These are phyloP conservation scores for Cyprinodon variegatus DNA, from an alignment of 2,113 vertebrate species.

Conservation along the genomic window DNA sequence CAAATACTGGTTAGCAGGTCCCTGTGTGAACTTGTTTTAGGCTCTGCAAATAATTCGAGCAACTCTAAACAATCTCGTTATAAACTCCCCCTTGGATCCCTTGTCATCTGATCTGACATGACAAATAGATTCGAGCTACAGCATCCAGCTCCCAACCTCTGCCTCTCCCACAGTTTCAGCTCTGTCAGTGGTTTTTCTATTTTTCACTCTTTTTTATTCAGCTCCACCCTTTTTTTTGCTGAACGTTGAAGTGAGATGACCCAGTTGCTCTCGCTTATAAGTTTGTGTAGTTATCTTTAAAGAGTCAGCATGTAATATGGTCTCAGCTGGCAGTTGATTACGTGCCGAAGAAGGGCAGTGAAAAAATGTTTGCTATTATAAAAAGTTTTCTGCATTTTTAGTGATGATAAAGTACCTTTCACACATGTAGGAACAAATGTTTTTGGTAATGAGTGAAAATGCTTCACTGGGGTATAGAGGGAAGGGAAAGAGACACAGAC, in stretches of 20 bases:
- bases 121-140: conserved; percentile 65
- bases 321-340: conserved; percentile 38
- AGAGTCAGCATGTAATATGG: conserved; percentile 23
- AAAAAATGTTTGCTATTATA: conserved; percentile 39
- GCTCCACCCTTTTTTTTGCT: neutral
- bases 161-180: conserved; percentile 12
- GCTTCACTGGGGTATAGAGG: conserved; percentile 11
- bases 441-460: conserved; percentile 1
- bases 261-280: conserved; percentile 20
- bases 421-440: conserved; percentile 6
- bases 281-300: conserved; percentile 33
- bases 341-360: conserved; percentile 1
- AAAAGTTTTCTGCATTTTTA: conserved; percentile 3
- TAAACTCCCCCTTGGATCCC: conserved; percentile 56
- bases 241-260: conserved; percentile 51
- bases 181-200: conserved; percentile 17
- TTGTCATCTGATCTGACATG: conserved; percentile 74
- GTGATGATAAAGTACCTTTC: conserved; percentile 31
- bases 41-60: conserved; percentile 68
- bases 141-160: conserved; percentile 29
- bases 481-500: neutral
- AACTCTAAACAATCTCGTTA: conserved; percentile 69
- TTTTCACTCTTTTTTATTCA: neutral
- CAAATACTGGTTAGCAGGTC: conserved; percentile 42
- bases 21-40: conserved; percentile 43